These are phyloP conservation scores for Volucella zonaria DNA, from an alignment of 2,888 invertebrate species.

Conservation along the genomic window DNA sequence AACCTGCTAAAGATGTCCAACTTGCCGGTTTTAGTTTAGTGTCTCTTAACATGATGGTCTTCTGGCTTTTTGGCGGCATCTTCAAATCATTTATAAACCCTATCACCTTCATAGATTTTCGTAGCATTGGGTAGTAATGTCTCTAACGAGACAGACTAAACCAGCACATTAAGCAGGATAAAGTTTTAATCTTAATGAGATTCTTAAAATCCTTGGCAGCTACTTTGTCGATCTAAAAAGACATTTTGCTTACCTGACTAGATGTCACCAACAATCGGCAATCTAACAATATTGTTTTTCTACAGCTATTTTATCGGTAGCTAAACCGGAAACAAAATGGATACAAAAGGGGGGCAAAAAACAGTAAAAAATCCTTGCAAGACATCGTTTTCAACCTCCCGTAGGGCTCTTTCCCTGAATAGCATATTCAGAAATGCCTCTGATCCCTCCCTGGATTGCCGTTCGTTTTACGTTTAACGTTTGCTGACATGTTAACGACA, in stretches of 20 bases:
- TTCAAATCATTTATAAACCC: too few species aligned
- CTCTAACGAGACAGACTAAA: too few species aligned
- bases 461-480: conserved; percentile 16
- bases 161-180: too few species aligned
- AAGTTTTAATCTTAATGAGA: too few species aligned
- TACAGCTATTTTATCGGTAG: not conserved
- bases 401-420: not conserved
- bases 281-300: not conserved
- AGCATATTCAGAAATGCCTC: not conserved
- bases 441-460: not conserved
- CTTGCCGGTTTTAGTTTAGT: too few species aligned
- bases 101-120: too few species aligned
- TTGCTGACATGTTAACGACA: conserved; percentile 56
- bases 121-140: too few species aligned
- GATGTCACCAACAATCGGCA: too few species aligned
- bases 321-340: conserved; percentile 4
- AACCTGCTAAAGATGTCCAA: too few species aligned
- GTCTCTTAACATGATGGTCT: too few species aligned
- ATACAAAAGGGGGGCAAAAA: not conserved
- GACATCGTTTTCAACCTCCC: not conserved
- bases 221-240: not conserved
- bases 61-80: too few species aligned
- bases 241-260: not conserved
- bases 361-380: not conserved
- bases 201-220: too few species aligned